A percentile compares a stretch with the other conserved stretches of the same genome.
phyloP scores from a whole-genome alignment of 2,797 vertebrate species.

The Rhynchonycteris naso region DNA sequence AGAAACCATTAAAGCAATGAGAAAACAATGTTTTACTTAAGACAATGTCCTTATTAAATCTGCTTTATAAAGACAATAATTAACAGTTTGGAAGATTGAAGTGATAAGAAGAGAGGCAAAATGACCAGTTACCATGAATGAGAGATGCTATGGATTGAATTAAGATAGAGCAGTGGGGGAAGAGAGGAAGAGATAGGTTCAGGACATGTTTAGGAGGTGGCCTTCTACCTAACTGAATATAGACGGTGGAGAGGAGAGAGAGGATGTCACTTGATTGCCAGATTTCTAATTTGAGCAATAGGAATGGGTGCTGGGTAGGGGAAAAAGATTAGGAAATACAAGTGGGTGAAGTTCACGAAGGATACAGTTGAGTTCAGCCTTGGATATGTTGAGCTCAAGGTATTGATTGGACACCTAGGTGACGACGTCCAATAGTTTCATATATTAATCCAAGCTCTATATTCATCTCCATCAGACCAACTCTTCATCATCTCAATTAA shows the following conservation, averaged over 20 bases:
- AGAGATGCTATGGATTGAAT: not conserved
- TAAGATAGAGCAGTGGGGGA: not conserved
- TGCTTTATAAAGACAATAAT: slow-evolving; percentile 10
- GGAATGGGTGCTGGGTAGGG: not conserved
- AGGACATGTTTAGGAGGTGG: not conserved
- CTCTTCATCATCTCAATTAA: not conserved
- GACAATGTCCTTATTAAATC: not conserved
- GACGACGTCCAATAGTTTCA: not conserved
- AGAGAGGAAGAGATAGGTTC: not conserved
- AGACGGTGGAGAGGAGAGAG: not conserved
- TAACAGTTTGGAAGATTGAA: not conserved
- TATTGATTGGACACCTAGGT: not conserved
- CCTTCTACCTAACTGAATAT: not conserved
- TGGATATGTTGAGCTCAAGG: not conserved
- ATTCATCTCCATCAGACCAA: not conserved
- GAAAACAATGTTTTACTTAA: not conserved
- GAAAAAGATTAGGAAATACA: not conserved
- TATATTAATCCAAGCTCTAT: not conserved
- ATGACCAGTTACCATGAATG: not conserved
- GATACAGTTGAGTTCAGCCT: not conserved
- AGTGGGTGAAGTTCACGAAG: not conserved
- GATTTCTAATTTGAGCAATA: not conserved
- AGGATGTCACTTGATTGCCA: not conserved
- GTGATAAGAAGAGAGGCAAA: not conserved
- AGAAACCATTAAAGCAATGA: not conserved